phyloP scores from a whole-genome alignment of 1,140 invertebrate genomes.

The Popillia japonica region DNA sequence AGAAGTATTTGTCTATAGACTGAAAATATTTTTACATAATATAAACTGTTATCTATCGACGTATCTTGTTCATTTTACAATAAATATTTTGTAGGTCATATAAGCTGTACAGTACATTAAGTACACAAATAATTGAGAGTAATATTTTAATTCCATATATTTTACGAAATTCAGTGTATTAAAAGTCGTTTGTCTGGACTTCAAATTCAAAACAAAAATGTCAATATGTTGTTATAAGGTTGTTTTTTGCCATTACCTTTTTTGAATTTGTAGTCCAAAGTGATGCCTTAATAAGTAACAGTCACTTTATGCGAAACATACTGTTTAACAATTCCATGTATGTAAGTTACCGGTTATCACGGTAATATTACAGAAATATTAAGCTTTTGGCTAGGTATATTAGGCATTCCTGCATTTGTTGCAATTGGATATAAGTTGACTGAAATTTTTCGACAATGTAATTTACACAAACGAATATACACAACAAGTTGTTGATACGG shows the following conservation, averaged over 20 bases:
- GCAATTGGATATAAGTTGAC: background rate
- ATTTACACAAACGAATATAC: no score
- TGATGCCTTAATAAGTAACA: background rate
- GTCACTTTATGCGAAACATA: background rate
- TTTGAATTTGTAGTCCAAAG: conserved; percentile 15
- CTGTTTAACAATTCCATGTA: background rate
- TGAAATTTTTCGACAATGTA: no score
- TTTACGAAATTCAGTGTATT: background rate
- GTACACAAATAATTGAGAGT: background rate
- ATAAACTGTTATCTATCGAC: conserved; percentile 45
- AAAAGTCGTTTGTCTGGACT: background rate
- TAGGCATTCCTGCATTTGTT: background rate
- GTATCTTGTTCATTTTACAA: conserved; percentile 40
- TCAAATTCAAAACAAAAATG: conserved; percentile 21
- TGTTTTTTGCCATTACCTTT: conserved; percentile 9
- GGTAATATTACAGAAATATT: background rate
- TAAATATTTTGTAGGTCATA: conserved; percentile 35
- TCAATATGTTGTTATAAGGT: conserved; percentile 8
- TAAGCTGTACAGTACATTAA: background rate
- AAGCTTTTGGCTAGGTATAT: background rate
- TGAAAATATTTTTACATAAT: conserved; percentile 57
- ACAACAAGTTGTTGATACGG: no score
- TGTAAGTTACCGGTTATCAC: background rate
- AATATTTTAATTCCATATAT: conserved; percentile 19
- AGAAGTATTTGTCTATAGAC: conserved; percentile 49